Evolutionary conservation across 2,113 vertebrate genomes (phyloP).

Genomic region (Chionodraco myersi): DNA sequence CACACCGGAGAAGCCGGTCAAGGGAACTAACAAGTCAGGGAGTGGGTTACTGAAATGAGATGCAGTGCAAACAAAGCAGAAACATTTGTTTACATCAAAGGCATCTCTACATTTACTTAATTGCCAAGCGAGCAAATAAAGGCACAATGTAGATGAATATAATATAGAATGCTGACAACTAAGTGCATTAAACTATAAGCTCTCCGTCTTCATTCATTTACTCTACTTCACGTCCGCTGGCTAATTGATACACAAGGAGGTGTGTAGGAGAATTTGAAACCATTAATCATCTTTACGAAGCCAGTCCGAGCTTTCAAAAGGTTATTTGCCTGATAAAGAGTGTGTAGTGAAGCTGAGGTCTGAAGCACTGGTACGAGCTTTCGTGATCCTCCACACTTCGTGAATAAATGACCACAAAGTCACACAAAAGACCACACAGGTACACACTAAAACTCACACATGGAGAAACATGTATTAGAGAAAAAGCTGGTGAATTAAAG

Average conservation of each 20-base stretch:
- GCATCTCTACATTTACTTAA: slow-evolving; percentile 9
- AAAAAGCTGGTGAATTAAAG: too few relatives aligned
- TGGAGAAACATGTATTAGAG: not conserved
- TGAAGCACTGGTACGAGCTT: slow-evolving; percentile 6
- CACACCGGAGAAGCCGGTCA: slow-evolving; percentile 12
- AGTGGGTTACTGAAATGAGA: not conserved
- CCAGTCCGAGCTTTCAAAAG: slow-evolving; percentile 32
- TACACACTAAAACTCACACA: not conserved
- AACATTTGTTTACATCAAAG: slow-evolving; percentile 23
- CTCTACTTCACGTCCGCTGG: slow-evolving; percentile 5
- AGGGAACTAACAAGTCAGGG: slow-evolving; percentile 15
- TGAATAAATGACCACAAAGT: not conserved
- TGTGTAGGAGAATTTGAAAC: slow-evolving; percentile 16
- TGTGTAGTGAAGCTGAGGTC: slow-evolving; percentile 35
- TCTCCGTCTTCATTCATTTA: slow-evolving; percentile 5
- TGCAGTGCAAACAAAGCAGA: slow-evolving; percentile 26
- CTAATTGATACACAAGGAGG: slow-evolving; percentile 54
- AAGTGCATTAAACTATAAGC: not conserved
- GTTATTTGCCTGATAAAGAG: slow-evolving; percentile 54
- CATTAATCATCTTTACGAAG: slow-evolving; percentile 61
- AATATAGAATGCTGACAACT: slow-evolving; percentile 3
- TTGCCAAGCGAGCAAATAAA: slow-evolving; percentile 6
- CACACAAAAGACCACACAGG: not conserved
- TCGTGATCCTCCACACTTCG: slow-evolving; percentile 23
- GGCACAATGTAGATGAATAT: not conserved